Base-by-base conservation (phyloP, 1,140 invertebrate genomes). In the Megathymus violae region DNA sequence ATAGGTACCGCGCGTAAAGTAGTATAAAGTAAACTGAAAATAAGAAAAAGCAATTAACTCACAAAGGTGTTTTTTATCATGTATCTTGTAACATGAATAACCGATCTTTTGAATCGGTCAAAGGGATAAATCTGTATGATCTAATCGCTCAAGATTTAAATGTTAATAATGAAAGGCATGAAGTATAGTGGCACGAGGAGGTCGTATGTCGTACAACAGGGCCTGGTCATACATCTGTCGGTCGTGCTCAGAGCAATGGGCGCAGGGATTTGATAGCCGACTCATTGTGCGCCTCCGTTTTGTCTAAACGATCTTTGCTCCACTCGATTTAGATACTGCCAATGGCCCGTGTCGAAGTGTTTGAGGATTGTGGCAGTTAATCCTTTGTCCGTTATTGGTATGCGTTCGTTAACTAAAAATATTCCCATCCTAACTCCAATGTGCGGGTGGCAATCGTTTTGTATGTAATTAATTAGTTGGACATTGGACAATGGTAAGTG, bases 241-340 rank as follows among this genome's bases (percentile, higher is more conserved):
- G 56, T 69, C 79, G 79, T 82, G 79, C 64, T 66, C 62, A 34
- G 14, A 66, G 64, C 75, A 76, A 80, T 75, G 67, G 76, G 50
- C 62, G 41, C 34, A 56, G 69, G 79, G 79, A 82, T 82, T 82
- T 78, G 77, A 74, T 63, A 65, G 67, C 69, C 64, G 67, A 77
- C 40, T 75, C 71, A 72, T 63, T 54, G 54, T 67, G 14, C 46
- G 61, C 22, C 61, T 60, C 67, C 50, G 67, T 69, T 78, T 74
- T 73, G 73, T 76, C 64, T 77, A 69, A 67, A 64, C 60, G 68
- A 65, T 69, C 67, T 74, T 74, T 71, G 66, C 73, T 68, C 52
- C 40, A 34, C 41, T 48, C 36, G 38, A 44, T 58, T 58, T 58
- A 44, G 52, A 58, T 16, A 16, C 34, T 19, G 2, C 52, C 36